Evolutionary conservation across 1,140 invertebrate genomes (phyloP).

Genomic region (Drosophila athabasca): DNA sequence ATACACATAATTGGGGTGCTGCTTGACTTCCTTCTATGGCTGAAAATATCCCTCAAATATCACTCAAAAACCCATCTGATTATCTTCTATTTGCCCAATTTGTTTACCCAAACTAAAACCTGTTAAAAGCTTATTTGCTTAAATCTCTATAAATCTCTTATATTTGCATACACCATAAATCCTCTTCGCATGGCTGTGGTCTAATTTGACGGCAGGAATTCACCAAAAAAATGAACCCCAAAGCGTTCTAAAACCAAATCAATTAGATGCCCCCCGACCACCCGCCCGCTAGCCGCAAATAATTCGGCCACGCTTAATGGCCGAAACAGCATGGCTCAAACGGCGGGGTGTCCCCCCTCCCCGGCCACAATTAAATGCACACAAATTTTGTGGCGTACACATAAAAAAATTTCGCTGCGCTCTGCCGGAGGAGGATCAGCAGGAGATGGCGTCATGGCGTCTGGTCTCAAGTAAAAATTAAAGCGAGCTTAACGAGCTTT

Average conservation of each 20-base stretch:
- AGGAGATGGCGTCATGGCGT: no score
- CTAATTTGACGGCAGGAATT: slow-evolving; percentile 6
- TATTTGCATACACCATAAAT: background rate
- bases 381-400: slow-evolving; percentile 62
- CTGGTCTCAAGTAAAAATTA: slow-evolving; percentile 76
- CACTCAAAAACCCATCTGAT: no score
- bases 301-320: slow-evolving; percentile 57
- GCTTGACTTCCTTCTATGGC: no score
- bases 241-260: slow-evolving; percentile 45
- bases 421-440: slow-evolving; percentile 27
- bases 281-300: slow-evolving; percentile 24
- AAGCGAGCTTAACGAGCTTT: slow-evolving; percentile 75
- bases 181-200: background rate
- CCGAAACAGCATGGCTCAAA: slow-evolving; percentile 29
- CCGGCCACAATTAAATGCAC: slow-evolving; percentile 72
- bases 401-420: slow-evolving; percentile 55
- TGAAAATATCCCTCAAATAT: no score
- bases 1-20: no score
- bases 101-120: background rate
- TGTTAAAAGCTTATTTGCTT: background rate
- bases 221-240: slow-evolving; percentile 14
- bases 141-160: background rate
- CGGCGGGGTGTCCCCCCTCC: background rate
- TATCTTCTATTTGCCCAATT: no score
- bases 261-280: slow-evolving; percentile 29